phyloP scores from a whole-genome alignment of 2,797 vertebrate genomes.

The Lophura swinhoii region DNA sequence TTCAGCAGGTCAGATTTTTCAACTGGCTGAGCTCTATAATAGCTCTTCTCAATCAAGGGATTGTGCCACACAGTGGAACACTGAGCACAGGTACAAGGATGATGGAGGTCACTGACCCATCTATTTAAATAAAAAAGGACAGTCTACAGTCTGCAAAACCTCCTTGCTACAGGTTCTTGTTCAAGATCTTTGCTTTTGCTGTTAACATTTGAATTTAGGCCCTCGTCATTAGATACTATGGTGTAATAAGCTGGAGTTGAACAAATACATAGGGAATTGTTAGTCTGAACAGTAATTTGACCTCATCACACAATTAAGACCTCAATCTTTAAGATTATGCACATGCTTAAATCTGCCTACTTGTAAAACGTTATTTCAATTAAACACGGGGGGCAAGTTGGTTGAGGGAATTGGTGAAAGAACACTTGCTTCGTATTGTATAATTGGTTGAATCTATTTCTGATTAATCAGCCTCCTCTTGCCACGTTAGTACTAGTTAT shows the following conservation, averaged over 20 bases:
- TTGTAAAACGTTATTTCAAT: constrained; percentile 4
- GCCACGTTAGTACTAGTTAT: not conserved
- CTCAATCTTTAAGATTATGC: constrained; percentile 4
- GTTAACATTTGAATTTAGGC: not conserved
- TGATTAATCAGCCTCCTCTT: constrained; percentile 30
- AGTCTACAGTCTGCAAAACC: constrained; percentile 5
- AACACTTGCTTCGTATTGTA: constrained; percentile 31
- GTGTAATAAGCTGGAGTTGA: not conserved
- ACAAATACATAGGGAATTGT: not conserved
- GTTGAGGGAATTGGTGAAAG: not conserved
- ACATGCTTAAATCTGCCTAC: not conserved
- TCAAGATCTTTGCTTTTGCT: constrained; percentile 20
- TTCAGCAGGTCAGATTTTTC: constrained; percentile 67
- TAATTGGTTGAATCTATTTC: constrained; percentile 51
- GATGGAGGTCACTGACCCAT: constrained; percentile 55
- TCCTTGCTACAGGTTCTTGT: not conserved
- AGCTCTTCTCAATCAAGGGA: constrained; percentile 73
- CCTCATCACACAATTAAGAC: not conserved
- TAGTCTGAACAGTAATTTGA: constrained; percentile 16
- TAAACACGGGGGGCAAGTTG: not conserved
- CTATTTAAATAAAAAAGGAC: constrained; percentile 55
- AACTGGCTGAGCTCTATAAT: constrained; percentile 54
- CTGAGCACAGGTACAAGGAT: constrained; percentile 5
- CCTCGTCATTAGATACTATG: not conserved
- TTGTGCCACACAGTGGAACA: constrained; percentile 50